phyloP scores from a whole-genome alignment of 2,888 invertebrate genomes.

The Caenorhabditis angaria region DNA sequence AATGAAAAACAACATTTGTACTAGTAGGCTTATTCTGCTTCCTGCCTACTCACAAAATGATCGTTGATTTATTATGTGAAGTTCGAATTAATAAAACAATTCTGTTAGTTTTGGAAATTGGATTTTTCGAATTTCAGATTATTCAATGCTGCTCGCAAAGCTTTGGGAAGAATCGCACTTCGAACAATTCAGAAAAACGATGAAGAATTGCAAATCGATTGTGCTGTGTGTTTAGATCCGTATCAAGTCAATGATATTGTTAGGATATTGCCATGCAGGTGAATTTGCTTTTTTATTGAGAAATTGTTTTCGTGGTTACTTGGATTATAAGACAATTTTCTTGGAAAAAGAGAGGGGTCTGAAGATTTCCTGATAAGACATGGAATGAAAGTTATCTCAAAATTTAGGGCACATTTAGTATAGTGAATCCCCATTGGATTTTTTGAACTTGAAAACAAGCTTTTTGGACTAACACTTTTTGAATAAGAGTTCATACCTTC shows the following conservation, averaged over 20 bases:
- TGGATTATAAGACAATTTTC: too few species aligned
- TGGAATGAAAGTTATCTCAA: neutral
- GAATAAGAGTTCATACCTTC: too few species aligned
- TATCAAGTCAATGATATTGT: slow-evolving; percentile 88
- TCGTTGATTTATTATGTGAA: too few species aligned
- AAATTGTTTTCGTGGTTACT: neutral
- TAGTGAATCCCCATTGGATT: too few species aligned
- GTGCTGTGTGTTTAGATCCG: slow-evolving; percentile 92
- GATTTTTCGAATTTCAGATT: slow-evolving; percentile 75
- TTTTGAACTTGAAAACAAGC: too few species aligned
- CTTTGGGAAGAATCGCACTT: slow-evolving; percentile 89
- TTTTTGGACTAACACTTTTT: too few species aligned
- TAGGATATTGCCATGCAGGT: slow-evolving; percentile 90
- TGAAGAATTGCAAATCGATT: slow-evolving; percentile 86
- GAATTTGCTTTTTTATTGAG: slow-evolving; percentile 72
- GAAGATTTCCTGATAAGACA: too few species aligned
- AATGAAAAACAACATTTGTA: neutral
- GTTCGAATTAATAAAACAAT: neutral
- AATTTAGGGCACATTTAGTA: neutral
- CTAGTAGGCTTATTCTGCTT: neutral
- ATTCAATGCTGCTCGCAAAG: slow-evolving; percentile 91
- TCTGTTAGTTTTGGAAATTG: neutral
- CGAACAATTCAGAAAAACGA: slow-evolving; percentile 87
- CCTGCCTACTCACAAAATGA: too few species aligned
- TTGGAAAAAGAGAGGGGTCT: too few species aligned